These are phyloP conservation scores for Psittacus erithacus DNA, from an alignment of 2,113 vertebrate species.

Conservation along the genomic window DNA sequence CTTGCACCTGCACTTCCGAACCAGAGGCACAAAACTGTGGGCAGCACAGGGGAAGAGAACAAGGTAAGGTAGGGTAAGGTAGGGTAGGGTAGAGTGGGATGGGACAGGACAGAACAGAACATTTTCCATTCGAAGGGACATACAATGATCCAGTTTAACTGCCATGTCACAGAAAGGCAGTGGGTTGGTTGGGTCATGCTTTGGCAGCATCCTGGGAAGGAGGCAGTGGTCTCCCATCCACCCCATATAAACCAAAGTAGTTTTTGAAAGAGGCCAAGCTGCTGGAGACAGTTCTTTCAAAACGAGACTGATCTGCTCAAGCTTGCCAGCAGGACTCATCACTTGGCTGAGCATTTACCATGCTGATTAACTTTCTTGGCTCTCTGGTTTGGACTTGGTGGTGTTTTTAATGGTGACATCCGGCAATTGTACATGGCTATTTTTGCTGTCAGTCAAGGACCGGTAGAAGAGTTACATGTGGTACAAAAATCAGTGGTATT, in stretches of 20 bases:
- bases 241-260: not conserved
- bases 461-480: not conserved
- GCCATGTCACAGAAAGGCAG: not conserved
- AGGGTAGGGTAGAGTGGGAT: not conserved
- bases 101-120: not conserved
- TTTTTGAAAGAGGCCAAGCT: not conserved
- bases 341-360: too few relatives aligned
- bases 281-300: not conserved
- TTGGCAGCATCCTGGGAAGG: not conserved
- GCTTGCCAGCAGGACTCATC: not conserved
- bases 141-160: not conserved
- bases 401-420: not conserved
- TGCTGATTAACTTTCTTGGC: rapidly evolving
- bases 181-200: not conserved
- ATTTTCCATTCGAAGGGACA: not conserved
- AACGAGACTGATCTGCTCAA: not conserved
- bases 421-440: not conserved
- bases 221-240: not conserved
- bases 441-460: not conserved
- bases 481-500: not conserved
- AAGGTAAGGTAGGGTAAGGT: not conserved
- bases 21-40: not conserved
- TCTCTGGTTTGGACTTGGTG: not conserved
- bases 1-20: rapidly evolving
- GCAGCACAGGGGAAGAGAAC: not conserved